Evolutionary conservation across 2,797 vertebrate genomes (phyloP).

Genomic region (Bucorvus abyssinicus): DNA sequence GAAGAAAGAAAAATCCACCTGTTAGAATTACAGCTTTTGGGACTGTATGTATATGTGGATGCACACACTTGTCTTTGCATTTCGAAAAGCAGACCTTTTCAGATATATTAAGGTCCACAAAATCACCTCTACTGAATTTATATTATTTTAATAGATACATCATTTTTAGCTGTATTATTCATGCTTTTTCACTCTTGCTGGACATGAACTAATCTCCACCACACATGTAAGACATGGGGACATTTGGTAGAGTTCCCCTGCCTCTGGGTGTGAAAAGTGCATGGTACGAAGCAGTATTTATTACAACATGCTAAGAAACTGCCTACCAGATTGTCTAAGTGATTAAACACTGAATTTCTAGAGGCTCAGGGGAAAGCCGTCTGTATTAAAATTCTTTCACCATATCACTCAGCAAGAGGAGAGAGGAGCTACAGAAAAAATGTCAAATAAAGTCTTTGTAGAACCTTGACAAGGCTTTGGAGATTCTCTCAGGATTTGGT

Average conservation of each 20-base stretch:
- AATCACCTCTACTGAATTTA: not conserved
- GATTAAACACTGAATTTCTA: not conserved
- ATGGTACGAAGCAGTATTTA: not conserved
- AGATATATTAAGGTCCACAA: not conserved
- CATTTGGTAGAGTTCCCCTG: not conserved
- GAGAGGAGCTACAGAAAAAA: not conserved
- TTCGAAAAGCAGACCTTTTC: not conserved
- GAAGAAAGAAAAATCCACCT: not conserved
- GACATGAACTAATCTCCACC: not conserved
- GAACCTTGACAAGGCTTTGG: not conserved
- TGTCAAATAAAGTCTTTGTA: not conserved
- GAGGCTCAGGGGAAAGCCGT: not conserved
- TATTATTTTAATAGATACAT: not conserved
- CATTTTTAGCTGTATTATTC: not conserved
- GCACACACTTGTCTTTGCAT: not conserved
- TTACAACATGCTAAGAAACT: not conserved
- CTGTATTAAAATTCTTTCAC: not conserved
- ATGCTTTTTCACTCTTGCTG: not conserved
- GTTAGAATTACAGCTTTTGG: not conserved
- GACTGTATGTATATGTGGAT: not conserved
- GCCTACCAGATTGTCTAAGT: not conserved
- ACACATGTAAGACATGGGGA: not conserved
- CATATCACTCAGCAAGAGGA: not conserved
- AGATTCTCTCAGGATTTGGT: not conserved
- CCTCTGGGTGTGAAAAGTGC: not conserved